Conservation (phyloP, 2,797 vertebrate genomes). For the Acestrorhynchus altus region DNA sequence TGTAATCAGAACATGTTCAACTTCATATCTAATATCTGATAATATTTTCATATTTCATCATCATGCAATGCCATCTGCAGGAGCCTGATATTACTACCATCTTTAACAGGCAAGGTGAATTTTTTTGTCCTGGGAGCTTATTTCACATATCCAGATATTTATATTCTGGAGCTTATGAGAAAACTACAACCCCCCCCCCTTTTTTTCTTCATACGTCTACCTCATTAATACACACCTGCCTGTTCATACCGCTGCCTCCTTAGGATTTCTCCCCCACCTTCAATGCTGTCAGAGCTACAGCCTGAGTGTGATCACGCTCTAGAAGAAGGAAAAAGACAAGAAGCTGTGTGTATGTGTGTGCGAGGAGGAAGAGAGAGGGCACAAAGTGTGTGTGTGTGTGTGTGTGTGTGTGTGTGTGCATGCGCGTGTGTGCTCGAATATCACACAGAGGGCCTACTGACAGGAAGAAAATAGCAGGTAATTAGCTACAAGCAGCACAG, state of each 20-base stretch:
- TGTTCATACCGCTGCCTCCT: slow-evolving; percentile 60
- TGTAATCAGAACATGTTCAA: too few relatives aligned
- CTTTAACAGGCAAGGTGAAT: too few relatives aligned
- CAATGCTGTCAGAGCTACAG: slow-evolving; percentile 56
- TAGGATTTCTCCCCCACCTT: slow-evolving; percentile 54
- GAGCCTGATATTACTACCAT: too few relatives aligned
- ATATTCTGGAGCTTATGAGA: background rate
- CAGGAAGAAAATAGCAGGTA: slow-evolving; percentile 79
- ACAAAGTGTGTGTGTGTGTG: background rate
- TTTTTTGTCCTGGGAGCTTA: too few relatives aligned
- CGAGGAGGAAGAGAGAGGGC: background rate
- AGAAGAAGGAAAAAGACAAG: slow-evolving; percentile 25
- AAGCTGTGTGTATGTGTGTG: slow-evolving; percentile 33
- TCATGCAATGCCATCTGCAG: too few relatives aligned
- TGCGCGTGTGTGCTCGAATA: slow-evolving; percentile 61
- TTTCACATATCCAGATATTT: too few relatives aligned
- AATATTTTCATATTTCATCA: too few relatives aligned
- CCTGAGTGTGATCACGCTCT: slow-evolving; percentile 54
- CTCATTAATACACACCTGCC: slow-evolving; percentile 80
- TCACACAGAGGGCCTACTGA: slow-evolving; percentile 67
- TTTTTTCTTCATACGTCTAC: slow-evolving; percentile 80
- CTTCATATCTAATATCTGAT: too few relatives aligned
- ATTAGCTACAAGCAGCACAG: slow-evolving; percentile 81
- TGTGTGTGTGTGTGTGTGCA: slow-evolving; percentile 48
- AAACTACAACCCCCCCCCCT: slow-evolving; percentile 61